A percentile compares a stretch with the other conserved stretches of the same genome.
These are phyloP conservation scores for Galerucella nymphaeae DNA, from an alignment of 2,888 invertebrate genomes.

Conservation along the genomic window DNA sequence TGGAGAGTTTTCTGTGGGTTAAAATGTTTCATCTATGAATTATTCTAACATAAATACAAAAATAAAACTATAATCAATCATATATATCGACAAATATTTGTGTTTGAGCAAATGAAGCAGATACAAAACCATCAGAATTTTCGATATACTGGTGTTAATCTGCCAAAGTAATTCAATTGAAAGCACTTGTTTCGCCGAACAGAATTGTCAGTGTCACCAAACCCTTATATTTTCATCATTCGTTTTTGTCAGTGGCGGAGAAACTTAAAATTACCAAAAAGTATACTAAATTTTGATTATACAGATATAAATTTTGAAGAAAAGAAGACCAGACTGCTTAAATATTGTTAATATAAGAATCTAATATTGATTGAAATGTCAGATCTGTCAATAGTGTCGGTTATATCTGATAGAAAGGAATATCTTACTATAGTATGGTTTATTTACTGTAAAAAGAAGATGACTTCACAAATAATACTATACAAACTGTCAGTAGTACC, in stretches of 20 bases:
- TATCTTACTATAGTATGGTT: too few relatives aligned
- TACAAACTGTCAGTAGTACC: too few relatives aligned
- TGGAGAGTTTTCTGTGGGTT: not conserved
- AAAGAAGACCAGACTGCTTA: too few relatives aligned
- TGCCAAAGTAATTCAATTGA: conserved; percentile 57
- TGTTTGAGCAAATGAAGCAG: conserved; percentile 14
- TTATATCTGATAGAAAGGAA: too few relatives aligned
- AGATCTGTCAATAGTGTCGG: too few relatives aligned
- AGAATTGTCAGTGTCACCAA: conserved; percentile 9
- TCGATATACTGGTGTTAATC: conserved; percentile 53
- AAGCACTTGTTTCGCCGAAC: conserved; percentile 51
- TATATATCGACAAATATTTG: conserved; percentile 31
- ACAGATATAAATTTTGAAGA: too few relatives aligned
- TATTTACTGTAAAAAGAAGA: too few relatives aligned
- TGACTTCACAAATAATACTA: too few relatives aligned
- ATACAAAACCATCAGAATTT: conserved; percentile 36
- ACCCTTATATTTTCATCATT: conserved; percentile 7
- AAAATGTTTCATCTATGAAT: not conserved
- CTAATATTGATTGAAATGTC: too few relatives aligned
- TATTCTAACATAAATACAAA: not conserved
- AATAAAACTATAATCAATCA: conserved; percentile 16
- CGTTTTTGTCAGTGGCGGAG: conserved; percentile 10
- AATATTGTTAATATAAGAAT: too few relatives aligned
- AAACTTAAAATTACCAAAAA: not conserved
- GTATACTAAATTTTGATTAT: not conserved